Evolutionary conservation across 2,888 invertebrate species (phyloP).

Genomic region (Prosapia bicincta): DNA sequence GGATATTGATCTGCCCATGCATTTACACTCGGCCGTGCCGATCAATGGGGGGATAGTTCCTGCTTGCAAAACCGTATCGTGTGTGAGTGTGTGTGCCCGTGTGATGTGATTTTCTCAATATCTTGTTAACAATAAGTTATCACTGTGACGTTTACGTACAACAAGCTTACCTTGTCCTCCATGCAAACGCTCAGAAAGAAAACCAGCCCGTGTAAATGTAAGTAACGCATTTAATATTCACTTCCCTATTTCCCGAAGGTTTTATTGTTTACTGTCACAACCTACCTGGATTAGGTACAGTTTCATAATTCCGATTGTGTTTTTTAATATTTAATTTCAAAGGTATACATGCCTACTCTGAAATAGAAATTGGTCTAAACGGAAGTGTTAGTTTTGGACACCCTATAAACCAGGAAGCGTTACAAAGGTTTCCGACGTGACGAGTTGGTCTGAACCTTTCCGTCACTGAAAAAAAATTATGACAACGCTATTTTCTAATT

Average conservation of each 20-base stretch:
- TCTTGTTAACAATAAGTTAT: background rate
- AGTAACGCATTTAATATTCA: slow-evolving; percentile 51
- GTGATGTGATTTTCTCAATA: background rate
- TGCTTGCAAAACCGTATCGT: background rate
- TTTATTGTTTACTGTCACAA: background rate
- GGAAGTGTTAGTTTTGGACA: background rate
- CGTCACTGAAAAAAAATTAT: too few relatives aligned
- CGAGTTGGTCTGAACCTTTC: too few relatives aligned
- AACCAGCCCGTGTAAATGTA: slow-evolving; percentile 92
- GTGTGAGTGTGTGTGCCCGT: background rate
- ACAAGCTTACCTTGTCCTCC: slow-evolving; percentile 22
- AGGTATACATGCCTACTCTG: too few relatives aligned
- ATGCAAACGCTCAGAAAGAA: slow-evolving; percentile 93
- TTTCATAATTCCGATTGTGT: background rate
- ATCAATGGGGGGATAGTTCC: background rate
- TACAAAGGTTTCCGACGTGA: background rate
- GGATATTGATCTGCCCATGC: slow-evolving; percentile 3
- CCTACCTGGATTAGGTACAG: background rate
- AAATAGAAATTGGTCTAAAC: too few relatives aligned
- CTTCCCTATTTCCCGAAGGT: too few relatives aligned
- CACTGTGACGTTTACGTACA: slow-evolving; percentile 22
- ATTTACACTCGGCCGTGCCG: background rate
- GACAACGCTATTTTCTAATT: too few relatives aligned
- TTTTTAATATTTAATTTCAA: too few relatives aligned
- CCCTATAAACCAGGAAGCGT: background rate